Percentiles rank a stretch among this genome's conserved stretches.
Conservation (phyloP, 2,888 invertebrate species). For the Neoitamus cyanurus region DNA sequence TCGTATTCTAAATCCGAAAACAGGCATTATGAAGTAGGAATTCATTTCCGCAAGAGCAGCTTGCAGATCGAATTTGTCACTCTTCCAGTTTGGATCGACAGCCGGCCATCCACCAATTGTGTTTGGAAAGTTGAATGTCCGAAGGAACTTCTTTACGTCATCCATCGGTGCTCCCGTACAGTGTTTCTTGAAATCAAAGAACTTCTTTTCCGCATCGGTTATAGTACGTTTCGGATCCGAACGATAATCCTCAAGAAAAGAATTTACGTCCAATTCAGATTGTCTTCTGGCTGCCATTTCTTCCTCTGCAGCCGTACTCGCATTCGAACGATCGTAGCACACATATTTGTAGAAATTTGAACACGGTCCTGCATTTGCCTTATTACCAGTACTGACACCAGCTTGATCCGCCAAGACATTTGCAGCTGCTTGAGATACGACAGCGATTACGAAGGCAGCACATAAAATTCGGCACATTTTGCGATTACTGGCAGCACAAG, state of each 20-base stretch:
- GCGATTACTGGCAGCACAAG: not conserved
- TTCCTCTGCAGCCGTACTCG: not conserved
- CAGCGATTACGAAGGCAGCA: not conserved
- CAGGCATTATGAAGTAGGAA: not conserved
- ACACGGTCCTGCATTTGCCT: not conserved
- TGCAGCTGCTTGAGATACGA: not conserved
- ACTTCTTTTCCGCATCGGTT: not conserved
- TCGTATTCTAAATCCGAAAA: not conserved
- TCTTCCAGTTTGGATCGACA: not conserved
- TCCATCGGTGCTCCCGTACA: not conserved
- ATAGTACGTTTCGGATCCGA: not conserved
- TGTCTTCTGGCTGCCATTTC: not conserved
- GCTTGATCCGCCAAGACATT: not conserved
- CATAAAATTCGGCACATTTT: not conserved
- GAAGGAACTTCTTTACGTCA: not conserved
- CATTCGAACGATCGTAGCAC: not conserved
- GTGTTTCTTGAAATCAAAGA: not conserved
- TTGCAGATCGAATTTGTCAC: not conserved
- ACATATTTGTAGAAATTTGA: not conserved
- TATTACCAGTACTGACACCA: not conserved
- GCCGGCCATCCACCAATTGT: constrained; percentile 22
- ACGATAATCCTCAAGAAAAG: not conserved
- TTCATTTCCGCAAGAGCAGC: not conserved
- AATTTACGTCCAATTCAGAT: not conserved
- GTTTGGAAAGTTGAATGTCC: not conserved